Evolutionary conservation across 2,797 vertebrate species (phyloP).

Genomic region (Florisuga fusca): DNA sequence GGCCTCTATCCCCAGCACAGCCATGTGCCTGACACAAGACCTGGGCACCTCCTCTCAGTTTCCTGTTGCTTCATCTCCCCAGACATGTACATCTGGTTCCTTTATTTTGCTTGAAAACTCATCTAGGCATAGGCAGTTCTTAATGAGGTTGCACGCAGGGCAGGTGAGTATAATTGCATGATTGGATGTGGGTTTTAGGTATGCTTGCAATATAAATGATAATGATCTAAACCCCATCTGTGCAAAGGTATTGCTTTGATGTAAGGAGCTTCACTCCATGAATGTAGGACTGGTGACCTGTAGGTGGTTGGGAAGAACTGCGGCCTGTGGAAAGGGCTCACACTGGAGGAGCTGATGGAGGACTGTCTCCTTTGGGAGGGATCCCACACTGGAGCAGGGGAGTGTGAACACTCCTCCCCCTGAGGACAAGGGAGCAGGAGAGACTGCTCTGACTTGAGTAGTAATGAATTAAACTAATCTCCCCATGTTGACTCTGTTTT

Average conservation of each 20-base stretch:
- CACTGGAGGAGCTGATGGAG: not conserved
- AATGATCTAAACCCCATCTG: slow-evolving; percentile 35
- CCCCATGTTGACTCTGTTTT: not conserved
- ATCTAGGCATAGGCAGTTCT: not conserved
- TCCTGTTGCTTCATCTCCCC: not conserved
- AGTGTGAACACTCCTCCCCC: too few relatives aligned
- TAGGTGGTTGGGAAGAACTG: not conserved
- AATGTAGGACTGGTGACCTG: not conserved
- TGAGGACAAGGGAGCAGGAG: too few relatives aligned
- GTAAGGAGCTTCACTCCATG: not conserved
- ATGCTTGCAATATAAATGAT: not conserved
- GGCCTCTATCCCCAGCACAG: not conserved
- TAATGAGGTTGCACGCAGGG: not conserved
- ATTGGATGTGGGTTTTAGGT: not conserved
- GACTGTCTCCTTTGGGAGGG: not conserved
- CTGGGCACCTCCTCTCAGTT: not conserved
- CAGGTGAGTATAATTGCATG: not conserved
- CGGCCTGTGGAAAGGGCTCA: too few relatives aligned
- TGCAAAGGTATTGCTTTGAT: not conserved
- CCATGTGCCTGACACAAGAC: not conserved
- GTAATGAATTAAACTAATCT: not conserved
- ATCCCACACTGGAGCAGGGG: not conserved
- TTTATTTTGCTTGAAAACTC: slow-evolving; percentile 42
- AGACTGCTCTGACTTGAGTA: not conserved
- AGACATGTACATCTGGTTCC: not conserved